These are phyloP conservation scores for Sebastes trivittatus DNA, from an alignment of 2,797 vertebrate genomes.

Conservation along the genomic window DNA sequence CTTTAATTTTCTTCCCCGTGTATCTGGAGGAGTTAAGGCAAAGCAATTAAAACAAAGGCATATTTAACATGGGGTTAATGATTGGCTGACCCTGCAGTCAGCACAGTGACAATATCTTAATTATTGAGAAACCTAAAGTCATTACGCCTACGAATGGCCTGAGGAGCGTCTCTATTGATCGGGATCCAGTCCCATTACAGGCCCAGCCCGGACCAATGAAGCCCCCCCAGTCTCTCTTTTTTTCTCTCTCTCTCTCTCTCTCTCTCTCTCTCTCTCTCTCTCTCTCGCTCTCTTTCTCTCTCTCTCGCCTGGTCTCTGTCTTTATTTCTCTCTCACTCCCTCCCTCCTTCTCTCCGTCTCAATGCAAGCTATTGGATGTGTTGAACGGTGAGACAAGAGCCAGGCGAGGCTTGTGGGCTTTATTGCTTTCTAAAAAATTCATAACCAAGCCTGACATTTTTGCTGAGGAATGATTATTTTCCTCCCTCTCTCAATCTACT, in stretches of 20 bases:
- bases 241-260: conserved; percentile 11
- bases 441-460: conserved; percentile 75
- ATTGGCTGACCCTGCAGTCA: conserved; percentile 86
- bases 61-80: conserved; percentile 88
- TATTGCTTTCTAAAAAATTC: conserved; percentile 80
- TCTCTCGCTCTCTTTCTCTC: conserved; percentile 31
- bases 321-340: conserved; percentile 12
- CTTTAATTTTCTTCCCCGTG: conserved; percentile 77
- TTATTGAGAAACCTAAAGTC: conserved; percentile 87
- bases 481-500: conserved; percentile 47
- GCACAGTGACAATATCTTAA: conserved; percentile 86
- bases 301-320: conserved; percentile 20
- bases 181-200: conserved; percentile 83
- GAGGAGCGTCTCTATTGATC: conserved; percentile 84
- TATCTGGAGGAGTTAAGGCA: conserved; percentile 81
- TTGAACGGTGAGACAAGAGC: conserved; percentile 67
- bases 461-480: conserved; percentile 74
- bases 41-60: conserved; percentile 88
- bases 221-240: conserved; percentile 47
- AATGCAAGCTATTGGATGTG: conserved; percentile 65
- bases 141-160: conserved; percentile 84
- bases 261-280: conserved; percentile 23
- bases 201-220: conserved; percentile 68
- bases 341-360: conserved; percentile 36
- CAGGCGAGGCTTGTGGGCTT: conserved; percentile 65